Percentiles rank a stretch among this genome's conserved stretches.
Evolutionary conservation across 2,113 vertebrate genomes (phyloP).

Genomic region (Aspidoscelis tigris): DNA sequence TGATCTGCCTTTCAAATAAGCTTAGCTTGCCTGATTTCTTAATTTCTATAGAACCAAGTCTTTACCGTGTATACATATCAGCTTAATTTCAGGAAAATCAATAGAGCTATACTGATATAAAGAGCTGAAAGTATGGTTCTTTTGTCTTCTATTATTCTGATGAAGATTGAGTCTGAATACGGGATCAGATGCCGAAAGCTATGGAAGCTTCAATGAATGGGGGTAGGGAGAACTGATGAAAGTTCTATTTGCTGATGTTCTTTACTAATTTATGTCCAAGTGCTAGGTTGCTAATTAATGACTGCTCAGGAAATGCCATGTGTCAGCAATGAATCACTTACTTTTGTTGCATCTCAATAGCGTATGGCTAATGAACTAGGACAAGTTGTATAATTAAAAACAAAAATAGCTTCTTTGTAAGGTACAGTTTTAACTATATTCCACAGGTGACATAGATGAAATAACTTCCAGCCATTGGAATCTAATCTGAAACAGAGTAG

Average conservation of each 20-base stretch:
- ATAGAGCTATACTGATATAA: not conserved
- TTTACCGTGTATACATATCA: not conserved
- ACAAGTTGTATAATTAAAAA: slow-evolving; percentile 78
- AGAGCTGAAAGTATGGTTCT: not conserved
- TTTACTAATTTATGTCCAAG: slow-evolving; percentile 75
- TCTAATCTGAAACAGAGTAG: slow-evolving; percentile 16
- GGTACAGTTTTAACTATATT: slow-evolving; percentile 59
- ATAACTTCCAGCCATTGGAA: slow-evolving; percentile 26
- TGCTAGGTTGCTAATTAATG: slow-evolving; percentile 78
- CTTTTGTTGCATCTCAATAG: slow-evolving; percentile 73
- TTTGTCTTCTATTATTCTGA: slow-evolving; percentile 41
- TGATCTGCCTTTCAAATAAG: slow-evolving; percentile 12
- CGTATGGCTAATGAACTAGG: slow-evolving; percentile 75
- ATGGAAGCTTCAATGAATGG: not conserved
- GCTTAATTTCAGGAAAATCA: not conserved
- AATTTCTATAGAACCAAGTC: not conserved
- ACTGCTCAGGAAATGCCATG: slow-evolving; percentile 74
- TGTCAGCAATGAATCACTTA: slow-evolving; percentile 83
- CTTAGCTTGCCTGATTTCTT: slow-evolving; percentile 5
- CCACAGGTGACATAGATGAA: slow-evolving; percentile 16
- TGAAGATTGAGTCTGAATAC: slow-evolving; percentile 50
- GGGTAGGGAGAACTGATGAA: slow-evolving; percentile 67
- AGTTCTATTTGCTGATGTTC: slow-evolving; percentile 71
- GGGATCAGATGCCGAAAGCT: slow-evolving; percentile 52
- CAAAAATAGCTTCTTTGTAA: slow-evolving; percentile 68